phyloP scores from a whole-genome alignment of 2,888 invertebrate species.

The Chalcis sispes region DNA sequence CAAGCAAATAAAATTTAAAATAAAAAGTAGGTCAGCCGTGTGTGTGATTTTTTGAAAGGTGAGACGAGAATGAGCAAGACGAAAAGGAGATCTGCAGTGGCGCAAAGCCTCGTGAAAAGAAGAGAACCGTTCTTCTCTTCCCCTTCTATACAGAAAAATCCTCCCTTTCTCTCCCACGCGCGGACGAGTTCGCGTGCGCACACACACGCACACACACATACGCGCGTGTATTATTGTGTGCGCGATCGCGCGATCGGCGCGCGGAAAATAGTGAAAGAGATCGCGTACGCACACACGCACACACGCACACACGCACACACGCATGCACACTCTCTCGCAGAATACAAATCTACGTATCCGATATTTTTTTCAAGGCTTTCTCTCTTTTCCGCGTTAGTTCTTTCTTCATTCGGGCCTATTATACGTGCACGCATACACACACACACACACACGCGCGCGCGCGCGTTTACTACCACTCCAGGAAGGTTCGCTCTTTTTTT shows the following conservation, averaged over 20 bases:
- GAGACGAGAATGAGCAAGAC: not conserved
- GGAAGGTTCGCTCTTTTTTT: slow-evolving; percentile 31
- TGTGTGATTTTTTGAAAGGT: slow-evolving; percentile 44
- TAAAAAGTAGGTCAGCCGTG: slow-evolving; percentile 44
- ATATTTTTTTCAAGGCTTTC: slow-evolving; percentile 57
- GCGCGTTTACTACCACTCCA: no score
- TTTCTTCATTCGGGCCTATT: slow-evolving; percentile 40
- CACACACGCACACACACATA: not conserved
- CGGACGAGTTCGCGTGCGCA: not conserved
- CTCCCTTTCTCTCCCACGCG: slow-evolving; percentile 37
- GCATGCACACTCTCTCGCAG: not conserved
- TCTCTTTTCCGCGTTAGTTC: slow-evolving; percentile 19
- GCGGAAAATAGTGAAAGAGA: slow-evolving; percentile 20
- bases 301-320: not conserved
- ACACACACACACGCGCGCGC: no score
- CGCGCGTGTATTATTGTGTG: not conserved
- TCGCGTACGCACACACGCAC: slow-evolving; percentile 31
- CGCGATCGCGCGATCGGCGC: slow-evolving; percentile 9
- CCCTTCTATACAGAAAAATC: not conserved
- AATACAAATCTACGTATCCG: slow-evolving; percentile 51
- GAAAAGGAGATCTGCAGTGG: slow-evolving; percentile 36
- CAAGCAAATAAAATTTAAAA: not conserved
- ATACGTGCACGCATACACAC: slow-evolving; percentile 25
- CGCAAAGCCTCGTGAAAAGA: slow-evolving; percentile 17
- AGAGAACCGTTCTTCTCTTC: slow-evolving; percentile 37